phyloP scores from a whole-genome alignment of 2,113 vertebrate species.

The Climacteris rufus region DNA sequence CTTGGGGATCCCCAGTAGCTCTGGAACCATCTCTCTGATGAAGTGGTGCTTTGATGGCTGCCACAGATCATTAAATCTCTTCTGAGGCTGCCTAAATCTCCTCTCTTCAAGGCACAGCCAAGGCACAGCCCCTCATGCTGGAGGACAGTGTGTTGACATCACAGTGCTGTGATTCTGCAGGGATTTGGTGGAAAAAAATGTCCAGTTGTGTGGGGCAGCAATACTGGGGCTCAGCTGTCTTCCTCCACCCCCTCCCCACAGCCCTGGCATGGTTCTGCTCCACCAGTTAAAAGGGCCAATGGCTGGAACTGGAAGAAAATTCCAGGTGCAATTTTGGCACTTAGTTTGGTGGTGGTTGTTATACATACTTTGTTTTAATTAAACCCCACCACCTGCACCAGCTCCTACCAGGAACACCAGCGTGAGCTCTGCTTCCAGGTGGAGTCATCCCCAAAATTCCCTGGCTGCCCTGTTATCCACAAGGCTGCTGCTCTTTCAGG shows the following conservation, averaged over 20 bases:
- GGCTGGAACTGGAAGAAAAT: neutral
- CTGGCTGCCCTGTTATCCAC: neutral
- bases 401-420: neutral
- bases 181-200: neutral
- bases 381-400: neutral
- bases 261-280: neutral
- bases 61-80: neutral
- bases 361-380: neutral
- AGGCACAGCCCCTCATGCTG: neutral
- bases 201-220: neutral
- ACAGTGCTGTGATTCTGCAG: rapidly evolving
- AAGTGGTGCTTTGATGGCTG: neutral
- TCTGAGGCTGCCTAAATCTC: neutral
- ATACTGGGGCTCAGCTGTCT: neutral
- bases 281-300: neutral
- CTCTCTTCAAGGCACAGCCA: neutral
- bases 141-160: rapidly evolving
- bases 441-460: neutral
- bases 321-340: neutral
- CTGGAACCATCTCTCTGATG: neutral
- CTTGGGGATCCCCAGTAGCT: neutral
- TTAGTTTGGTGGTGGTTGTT: neutral
- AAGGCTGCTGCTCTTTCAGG: neutral
- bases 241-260: neutral
- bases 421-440: neutral